Percentiles rank a stretch among this genome's conserved stretches.
These are phyloP conservation scores for Danio tinwini DNA, from an alignment of 2,797 vertebrate genomes.

Conservation along the genomic window DNA sequence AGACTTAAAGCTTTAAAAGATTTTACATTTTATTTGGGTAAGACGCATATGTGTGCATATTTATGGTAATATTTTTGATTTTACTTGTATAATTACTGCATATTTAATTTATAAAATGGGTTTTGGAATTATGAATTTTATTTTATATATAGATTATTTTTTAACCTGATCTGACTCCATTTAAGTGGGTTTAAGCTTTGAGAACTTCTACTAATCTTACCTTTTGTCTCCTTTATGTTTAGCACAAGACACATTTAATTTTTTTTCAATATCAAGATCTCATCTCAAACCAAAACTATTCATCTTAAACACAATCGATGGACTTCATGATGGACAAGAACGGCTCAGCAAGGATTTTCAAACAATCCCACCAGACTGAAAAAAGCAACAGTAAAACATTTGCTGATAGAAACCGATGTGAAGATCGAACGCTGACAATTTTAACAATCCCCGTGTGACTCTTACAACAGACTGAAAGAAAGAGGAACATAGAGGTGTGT, in stretches of 20 bases:
- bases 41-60: too few species aligned
- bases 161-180: too few species aligned
- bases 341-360: not conserved
- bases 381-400: not conserved
- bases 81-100: too few species aligned
- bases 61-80: too few species aligned
- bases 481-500: not conserved
- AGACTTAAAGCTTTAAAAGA: too few species aligned
- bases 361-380: not conserved
- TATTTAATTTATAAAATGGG: too few species aligned
- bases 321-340: not conserved
- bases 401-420: not conserved
- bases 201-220: not conserved
- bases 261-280: slow-evolving; percentile 8
- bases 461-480: not conserved
- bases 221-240: slow-evolving; percentile 1
- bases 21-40: too few species aligned
- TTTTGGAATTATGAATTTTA: too few species aligned
- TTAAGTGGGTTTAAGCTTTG: too few species aligned
- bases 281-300: not conserved
- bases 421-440: not conserved
- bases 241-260: not conserved
- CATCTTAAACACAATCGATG: not conserved
- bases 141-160: too few species aligned
- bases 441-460: slow-evolving; percentile 1